phyloP scores from a whole-genome alignment of 37 sponge, comb jelly and placozoan genomes.

The Sycon ciliatum region DNA sequence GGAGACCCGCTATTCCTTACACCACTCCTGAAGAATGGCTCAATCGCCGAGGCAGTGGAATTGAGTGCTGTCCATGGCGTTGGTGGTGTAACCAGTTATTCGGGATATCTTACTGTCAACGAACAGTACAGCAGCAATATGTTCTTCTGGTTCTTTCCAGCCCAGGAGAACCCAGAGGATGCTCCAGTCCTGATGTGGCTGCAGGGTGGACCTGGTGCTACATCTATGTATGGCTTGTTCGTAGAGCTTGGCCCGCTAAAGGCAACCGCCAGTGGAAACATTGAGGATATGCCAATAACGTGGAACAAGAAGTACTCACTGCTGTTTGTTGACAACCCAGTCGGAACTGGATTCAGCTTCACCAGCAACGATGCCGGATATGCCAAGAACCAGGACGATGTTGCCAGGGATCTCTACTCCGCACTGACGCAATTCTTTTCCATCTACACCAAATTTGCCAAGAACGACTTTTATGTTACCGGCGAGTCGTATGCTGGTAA shows the following conservation, averaged over 20 bases:
- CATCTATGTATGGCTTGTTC: conserved; percentile 77
- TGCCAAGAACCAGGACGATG: conserved; percentile 62
- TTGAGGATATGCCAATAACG: conserved; percentile 24
- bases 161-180: conserved; percentile 36
- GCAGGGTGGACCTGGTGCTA: conserved; percentile 85
- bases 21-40: conserved; percentile 48
- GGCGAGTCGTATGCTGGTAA: conserved; percentile 97
- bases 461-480: conserved; percentile 71
- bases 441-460: conserved; percentile 54
- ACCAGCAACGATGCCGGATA: conserved; percentile 39
- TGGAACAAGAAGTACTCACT: conserved; percentile 68
- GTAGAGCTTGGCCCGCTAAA: conserved; percentile 71
- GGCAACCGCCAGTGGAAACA: conserved; percentile 33
- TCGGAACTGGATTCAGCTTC: conserved; percentile 85
- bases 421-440: conserved; percentile 69
- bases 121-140: conserved; percentile 52
- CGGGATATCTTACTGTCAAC: conserved; percentile 73
- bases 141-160: conserved; percentile 88
- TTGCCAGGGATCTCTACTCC: conserved; percentile 64
- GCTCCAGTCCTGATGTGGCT: conserved; percentile 79
- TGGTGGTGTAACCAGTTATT: no score
- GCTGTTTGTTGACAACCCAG: conserved; percentile 85
- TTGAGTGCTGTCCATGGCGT: no score
- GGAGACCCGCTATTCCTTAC: conserved; percentile 63
- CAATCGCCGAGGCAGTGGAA: conserved; percentile 46